A percentile compares a stretch with the other conserved stretches of the same genome.
These are phyloP conservation scores for Lanius ludovicianus DNA, from an alignment of 2,113 vertebrate genomes.

Conservation along the genomic window DNA sequence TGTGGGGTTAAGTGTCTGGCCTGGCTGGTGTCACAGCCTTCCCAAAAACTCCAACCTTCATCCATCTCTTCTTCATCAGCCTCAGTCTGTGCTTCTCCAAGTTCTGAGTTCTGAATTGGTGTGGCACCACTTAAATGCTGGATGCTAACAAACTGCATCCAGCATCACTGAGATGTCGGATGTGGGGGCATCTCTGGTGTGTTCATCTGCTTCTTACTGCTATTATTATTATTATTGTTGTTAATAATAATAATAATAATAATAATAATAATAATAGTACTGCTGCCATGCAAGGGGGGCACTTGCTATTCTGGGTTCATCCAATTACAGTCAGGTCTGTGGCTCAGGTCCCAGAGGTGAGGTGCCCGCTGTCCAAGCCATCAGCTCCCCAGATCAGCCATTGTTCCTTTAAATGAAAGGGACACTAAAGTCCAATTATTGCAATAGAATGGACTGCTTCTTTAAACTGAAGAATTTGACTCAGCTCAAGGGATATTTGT, in stretches of 20 bases:
- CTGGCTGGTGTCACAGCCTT: fast-evolving
- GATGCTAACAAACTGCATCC: not conserved
- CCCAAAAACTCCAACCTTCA: not conserved
- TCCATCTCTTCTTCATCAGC: not conserved
- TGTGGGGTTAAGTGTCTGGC: not conserved
- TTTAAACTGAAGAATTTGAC: conserved; percentile 68
- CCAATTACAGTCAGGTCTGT: not conserved
- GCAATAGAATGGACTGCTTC: conserved; percentile 47
- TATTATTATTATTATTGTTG: not conserved
- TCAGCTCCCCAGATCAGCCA: conserved; percentile 33
- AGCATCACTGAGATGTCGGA: not conserved
- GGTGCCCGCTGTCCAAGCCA: not conserved
- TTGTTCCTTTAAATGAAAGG: conserved; percentile 64
- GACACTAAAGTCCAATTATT: conserved; percentile 69
- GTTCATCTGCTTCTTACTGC: not conserved
- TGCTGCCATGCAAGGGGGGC: not conserved
- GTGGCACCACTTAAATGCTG: not conserved
- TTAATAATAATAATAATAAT: too few species aligned
- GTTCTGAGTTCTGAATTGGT: not conserved
- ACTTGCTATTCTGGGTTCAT: not conserved
- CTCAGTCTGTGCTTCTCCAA: not conserved
- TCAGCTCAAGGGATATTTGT: conserved; percentile 72
- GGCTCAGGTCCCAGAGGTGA: conserved; percentile 13
- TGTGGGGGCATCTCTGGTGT: not conserved
- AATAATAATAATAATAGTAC: too few species aligned